Evolutionary conservation across 2,888 invertebrate species (phyloP).

Genomic region (Melipona beecheii): DNA sequence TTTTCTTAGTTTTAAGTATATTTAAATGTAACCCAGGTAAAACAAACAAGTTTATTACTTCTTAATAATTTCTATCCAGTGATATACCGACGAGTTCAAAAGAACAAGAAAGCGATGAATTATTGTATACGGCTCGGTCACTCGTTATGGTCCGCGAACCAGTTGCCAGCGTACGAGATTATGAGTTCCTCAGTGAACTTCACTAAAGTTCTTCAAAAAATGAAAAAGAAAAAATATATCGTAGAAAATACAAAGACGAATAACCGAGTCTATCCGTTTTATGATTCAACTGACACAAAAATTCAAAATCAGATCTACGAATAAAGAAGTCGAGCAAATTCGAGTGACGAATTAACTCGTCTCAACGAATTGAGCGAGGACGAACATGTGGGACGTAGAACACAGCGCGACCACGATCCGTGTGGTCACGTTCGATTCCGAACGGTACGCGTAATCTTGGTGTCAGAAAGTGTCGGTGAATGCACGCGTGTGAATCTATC

Average conservation of each 20-base stretch:
- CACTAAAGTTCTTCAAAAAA: too few relatives aligned
- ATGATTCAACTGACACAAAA: background rate
- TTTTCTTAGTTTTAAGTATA: too few relatives aligned
- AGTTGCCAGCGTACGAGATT: too few relatives aligned
- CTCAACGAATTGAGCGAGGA: background rate
- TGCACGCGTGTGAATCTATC: constrained; percentile 29
- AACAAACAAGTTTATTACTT: too few relatives aligned
- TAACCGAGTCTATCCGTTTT: background rate
- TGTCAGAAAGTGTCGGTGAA: constrained; percentile 13
- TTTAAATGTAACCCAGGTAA: too few relatives aligned
- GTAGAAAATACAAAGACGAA: background rate
- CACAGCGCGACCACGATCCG: constrained; percentile 28
- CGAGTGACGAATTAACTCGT: background rate
- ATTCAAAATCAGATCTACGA: background rate
- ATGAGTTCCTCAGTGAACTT: too few relatives aligned
- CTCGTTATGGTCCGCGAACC: too few relatives aligned
- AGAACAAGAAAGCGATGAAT: too few relatives aligned
- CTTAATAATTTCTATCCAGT: too few relatives aligned
- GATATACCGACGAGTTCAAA: too few relatives aligned
- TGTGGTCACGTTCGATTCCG: background rate
- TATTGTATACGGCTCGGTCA: too few relatives aligned
- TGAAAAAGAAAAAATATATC: too few relatives aligned
- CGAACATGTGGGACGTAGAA: constrained; percentile 17
- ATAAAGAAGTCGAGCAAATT: constrained; percentile 17
- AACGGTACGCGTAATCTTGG: background rate